Conservation (phyloP, 2,797 vertebrate species). For the Sarcoramphus papa region DNA sequence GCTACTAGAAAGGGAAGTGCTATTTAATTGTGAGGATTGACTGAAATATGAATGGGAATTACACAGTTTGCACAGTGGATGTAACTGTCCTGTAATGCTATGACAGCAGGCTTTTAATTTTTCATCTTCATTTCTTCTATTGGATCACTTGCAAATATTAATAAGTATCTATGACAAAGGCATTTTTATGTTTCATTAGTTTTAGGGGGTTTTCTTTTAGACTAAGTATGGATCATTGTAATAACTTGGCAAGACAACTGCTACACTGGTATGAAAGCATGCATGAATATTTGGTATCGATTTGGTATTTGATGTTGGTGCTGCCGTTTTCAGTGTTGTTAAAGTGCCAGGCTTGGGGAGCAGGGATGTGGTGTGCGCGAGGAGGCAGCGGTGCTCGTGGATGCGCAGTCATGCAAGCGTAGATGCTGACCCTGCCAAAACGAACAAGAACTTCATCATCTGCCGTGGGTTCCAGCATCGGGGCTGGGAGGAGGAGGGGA, state of each 20-base stretch:
- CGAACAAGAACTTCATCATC: not conserved
- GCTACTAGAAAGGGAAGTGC: not conserved
- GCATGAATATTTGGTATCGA: accelerated
- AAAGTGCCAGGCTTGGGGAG: not conserved
- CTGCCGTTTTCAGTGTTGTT: accelerated
- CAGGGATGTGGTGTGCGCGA: not conserved
- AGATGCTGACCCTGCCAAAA: not conserved
- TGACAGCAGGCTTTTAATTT: not conserved
- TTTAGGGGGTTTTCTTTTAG: not conserved
- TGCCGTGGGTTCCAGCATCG: not conserved
- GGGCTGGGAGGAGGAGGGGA: not conserved
- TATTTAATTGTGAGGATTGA: not conserved
- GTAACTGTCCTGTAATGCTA: not conserved
- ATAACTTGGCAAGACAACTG: not conserved
- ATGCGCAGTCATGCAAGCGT: not conserved
- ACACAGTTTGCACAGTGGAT: not conserved
- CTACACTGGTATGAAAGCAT: accelerated
- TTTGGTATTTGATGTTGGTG: not conserved
- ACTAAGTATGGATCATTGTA: not conserved
- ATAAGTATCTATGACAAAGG: not conserved
- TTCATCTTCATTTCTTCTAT: not conserved
- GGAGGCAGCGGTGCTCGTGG: not conserved
- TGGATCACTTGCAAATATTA: not conserved
- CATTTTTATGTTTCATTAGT: not conserved
- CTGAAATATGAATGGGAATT: not conserved